These are phyloP conservation scores for Hipparchia semele DNA, from an alignment of 2,888 invertebrate species.

Conservation along the genomic window DNA sequence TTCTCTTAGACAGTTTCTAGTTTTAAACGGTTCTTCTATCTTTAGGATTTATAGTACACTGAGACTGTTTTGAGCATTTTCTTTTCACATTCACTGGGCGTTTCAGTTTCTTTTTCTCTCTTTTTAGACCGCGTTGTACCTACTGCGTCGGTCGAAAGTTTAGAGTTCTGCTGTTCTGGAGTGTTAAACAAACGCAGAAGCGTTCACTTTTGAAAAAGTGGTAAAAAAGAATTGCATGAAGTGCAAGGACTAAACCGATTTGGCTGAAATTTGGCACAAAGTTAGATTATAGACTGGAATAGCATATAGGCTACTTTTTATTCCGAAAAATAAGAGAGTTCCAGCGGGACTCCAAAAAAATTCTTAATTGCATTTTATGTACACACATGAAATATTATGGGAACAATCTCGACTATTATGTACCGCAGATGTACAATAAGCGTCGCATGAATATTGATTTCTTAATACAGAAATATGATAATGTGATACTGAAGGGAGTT, in stretches of 20 bases:
- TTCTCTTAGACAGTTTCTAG: conserved; percentile 44
- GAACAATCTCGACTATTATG: conserved; percentile 1
- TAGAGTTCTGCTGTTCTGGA: not conserved
- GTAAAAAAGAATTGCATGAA: too few relatives aligned
- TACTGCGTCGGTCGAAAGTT: not conserved
- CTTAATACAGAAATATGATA: conserved; percentile 43
- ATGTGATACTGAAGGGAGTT: conserved; percentile 31
- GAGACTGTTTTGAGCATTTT: conserved; percentile 40
- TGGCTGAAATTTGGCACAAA: too few relatives aligned
- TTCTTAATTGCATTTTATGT: not conserved
- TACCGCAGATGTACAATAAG: conserved; percentile 8
- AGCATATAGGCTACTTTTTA: too few relatives aligned
- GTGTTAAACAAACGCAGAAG: too few relatives aligned
- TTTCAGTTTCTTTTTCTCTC: conserved; percentile 28
- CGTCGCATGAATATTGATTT: conserved; percentile 44
- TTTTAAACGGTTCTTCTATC: conserved; percentile 44
- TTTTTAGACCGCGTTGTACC: not conserved
- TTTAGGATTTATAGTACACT: conserved; percentile 44
- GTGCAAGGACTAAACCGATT: too few relatives aligned
- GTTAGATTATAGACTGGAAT: too few relatives aligned
- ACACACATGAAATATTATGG: not conserved
- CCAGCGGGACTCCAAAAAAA: not conserved
- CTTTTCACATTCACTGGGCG: conserved; percentile 38
- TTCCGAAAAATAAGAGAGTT: not conserved
- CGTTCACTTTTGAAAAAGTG: not conserved